Percentiles rank a stretch among this genome's conserved stretches.
These are phyloP conservation scores for Nibea coibor DNA, from an alignment of 2,113 vertebrate species.

Conservation along the genomic window DNA sequence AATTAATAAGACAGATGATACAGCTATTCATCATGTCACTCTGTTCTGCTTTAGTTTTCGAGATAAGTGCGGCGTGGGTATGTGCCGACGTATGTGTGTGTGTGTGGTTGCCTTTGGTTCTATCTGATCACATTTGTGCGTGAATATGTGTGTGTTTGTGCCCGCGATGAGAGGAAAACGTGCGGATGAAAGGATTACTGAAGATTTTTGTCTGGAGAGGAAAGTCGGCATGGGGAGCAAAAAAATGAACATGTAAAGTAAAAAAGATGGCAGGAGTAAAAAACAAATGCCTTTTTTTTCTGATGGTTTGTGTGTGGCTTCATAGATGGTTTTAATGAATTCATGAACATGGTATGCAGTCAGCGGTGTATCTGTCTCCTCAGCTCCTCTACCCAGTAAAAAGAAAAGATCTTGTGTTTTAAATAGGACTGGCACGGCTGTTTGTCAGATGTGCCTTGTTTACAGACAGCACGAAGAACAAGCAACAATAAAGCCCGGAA, in stretches of 20 bases:
- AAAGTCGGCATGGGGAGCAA: background rate
- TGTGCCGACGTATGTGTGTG: background rate
- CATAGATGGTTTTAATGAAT: constrained; percentile 42
- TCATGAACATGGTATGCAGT: constrained; percentile 16
- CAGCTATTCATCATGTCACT: constrained; percentile 56
- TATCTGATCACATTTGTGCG: constrained; percentile 8
- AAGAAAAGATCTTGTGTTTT: background rate
- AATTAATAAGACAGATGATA: constrained; percentile 49
- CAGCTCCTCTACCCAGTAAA: background rate
- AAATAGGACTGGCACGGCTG: background rate
- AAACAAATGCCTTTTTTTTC: constrained; percentile 39
- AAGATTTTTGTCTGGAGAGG: constrained; percentile 22
- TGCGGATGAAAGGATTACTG: constrained; percentile 55
- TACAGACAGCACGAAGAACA: background rate
- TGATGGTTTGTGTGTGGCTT: constrained; percentile 22
- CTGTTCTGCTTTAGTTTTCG: constrained; percentile 50
- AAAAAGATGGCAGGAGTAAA: constrained; percentile 24
- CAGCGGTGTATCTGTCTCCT: background rate
- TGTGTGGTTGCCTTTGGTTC: constrained; percentile 18
- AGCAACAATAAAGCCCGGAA: constrained; percentile 22
- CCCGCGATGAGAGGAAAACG: constrained; percentile 33
- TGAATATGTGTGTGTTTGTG: constrained; percentile 19
- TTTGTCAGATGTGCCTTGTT: constrained; percentile 46
- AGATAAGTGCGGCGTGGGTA: constrained; percentile 7
- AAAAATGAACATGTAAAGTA: background rate